A percentile compares a stretch with the other conserved stretches of the same genome.
Conservation (phyloP, 2,888 invertebrate species). For the Eudasyphora cyanicolor region DNA sequence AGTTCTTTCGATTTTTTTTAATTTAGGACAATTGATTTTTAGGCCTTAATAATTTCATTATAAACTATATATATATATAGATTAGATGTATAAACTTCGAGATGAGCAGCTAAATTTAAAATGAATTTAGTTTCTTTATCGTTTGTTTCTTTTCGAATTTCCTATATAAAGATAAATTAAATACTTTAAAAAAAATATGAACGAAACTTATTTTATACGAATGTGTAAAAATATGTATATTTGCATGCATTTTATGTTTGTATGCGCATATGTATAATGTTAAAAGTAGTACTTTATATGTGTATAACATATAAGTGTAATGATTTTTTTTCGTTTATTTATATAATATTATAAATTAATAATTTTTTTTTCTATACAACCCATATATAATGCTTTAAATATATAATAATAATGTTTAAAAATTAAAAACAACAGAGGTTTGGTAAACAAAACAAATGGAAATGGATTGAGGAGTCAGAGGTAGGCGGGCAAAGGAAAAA, state of each 20-base stretch:
- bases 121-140: constrained; percentile 44
- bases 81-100: constrained; percentile 42
- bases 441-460: too few relatives aligned
- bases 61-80: constrained; percentile 18
- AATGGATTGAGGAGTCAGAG: too few relatives aligned
- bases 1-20: not conserved
- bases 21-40: not conserved
- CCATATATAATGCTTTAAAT: constrained; percentile 34
- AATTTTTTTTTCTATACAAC: constrained; percentile 54
- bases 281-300: not conserved
- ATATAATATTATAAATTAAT: constrained; percentile 34
- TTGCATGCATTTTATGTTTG: too few relatives aligned
- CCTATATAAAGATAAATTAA: not conserved
- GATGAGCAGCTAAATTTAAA: constrained; percentile 61
- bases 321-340: not conserved
- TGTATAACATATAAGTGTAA: not conserved
- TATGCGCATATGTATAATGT: not conserved
- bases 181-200: not conserved
- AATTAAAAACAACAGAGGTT: not conserved
- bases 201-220: not conserved
- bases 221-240: not conserved
- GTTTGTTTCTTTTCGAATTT: constrained; percentile 3
- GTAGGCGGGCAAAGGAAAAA: too few relatives aligned
- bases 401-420: not conserved
- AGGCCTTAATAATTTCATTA: constrained; percentile 11